Conservation (phyloP, 2,888 invertebrate genomes). For the Halictus ligatus region DNA sequence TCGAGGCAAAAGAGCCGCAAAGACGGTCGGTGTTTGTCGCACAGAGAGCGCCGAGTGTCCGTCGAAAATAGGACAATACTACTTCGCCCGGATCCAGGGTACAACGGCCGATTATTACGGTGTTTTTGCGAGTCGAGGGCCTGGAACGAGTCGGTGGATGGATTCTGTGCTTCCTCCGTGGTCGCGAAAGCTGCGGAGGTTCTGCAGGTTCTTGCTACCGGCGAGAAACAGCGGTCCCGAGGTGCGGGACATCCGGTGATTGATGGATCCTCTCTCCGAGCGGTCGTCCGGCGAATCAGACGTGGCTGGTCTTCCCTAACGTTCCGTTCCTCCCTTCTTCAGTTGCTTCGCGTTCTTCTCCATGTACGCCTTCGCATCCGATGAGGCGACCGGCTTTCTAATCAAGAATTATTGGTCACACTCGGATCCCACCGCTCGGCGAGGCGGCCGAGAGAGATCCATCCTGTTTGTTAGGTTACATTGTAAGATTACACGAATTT, state of each 20-base stretch:
- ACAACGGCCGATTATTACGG: slow-evolving; percentile 69
- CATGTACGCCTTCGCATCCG: slow-evolving; percentile 69
- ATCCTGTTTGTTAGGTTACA: slow-evolving; percentile 5
- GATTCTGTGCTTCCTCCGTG: slow-evolving; percentile 73
- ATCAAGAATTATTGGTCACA: slow-evolving; percentile 81
- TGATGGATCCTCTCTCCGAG: slow-evolving; percentile 82
- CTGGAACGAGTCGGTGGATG: slow-evolving; percentile 65
- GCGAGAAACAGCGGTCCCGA: slow-evolving; percentile 75
- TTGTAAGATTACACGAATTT: background rate
- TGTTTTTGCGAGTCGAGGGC: slow-evolving; percentile 68
- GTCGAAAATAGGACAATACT: slow-evolving; percentile 49
- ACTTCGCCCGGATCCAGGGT: slow-evolving; percentile 35
- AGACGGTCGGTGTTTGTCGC: background rate
- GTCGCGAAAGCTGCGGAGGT: slow-evolving; percentile 75
- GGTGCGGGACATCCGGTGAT: slow-evolving; percentile 79
- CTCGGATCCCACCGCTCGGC: slow-evolving; percentile 44
- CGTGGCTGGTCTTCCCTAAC: slow-evolving; percentile 62
- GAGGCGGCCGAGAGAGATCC: background rate
- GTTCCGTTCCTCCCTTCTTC: slow-evolving; percentile 53
- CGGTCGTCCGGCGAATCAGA: slow-evolving; percentile 73
- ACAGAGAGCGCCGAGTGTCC: background rate
- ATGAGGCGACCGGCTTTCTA: slow-evolving; percentile 75
- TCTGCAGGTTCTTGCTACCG: slow-evolving; percentile 81
- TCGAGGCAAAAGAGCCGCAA: background rate
- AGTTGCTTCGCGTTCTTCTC: slow-evolving; percentile 59